These are phyloP conservation scores for Euglossa dilemma DNA, from an alignment of 1,140 invertebrate genomes.

Conservation along the genomic window DNA sequence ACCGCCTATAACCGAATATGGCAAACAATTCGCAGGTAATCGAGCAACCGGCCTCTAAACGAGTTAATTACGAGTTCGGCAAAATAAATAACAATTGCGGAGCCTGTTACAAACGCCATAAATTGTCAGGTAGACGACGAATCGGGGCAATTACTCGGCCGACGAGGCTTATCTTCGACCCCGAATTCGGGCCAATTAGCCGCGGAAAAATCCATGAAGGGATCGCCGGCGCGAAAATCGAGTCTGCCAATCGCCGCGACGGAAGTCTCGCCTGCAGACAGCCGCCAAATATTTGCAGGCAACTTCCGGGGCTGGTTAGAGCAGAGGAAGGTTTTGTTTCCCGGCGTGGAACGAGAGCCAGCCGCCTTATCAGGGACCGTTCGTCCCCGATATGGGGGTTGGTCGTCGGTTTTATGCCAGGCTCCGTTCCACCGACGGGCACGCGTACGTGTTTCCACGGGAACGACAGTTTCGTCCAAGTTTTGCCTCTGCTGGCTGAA, in stretches of 20 bases:
- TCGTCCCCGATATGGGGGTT: slow-evolving; percentile 31
- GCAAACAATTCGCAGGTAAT: too few species aligned
- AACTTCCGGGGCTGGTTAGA: too few species aligned
- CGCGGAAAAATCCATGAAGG: too few species aligned
- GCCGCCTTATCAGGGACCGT: slow-evolving; percentile 31
- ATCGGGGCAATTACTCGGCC: too few species aligned
- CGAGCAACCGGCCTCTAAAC: too few species aligned
- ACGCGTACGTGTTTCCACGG: slow-evolving; percentile 57
- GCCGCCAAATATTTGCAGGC: slow-evolving; percentile 2
- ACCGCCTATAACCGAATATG: too few species aligned
- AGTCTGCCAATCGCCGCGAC: neutral
- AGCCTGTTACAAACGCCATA: too few species aligned
- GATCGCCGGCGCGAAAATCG: neutral
- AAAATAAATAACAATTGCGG: too few species aligned
- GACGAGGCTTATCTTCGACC: too few species aligned
- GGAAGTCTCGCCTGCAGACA: neutral
- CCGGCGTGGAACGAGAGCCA: neutral
- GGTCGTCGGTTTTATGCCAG: slow-evolving; percentile 25
- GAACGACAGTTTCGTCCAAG: slow-evolving; percentile 62
- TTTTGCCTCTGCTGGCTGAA: slow-evolving; percentile 53
- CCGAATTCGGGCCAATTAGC: neutral
- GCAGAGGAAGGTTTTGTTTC: neutral
- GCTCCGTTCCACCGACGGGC: slow-evolving; percentile 24
- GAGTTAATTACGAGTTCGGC: too few species aligned
- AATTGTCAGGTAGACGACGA: too few species aligned